Evolutionary conservation across 2,113 vertebrate species (phyloP).

Genomic region (Nibea albiflora): DNA sequence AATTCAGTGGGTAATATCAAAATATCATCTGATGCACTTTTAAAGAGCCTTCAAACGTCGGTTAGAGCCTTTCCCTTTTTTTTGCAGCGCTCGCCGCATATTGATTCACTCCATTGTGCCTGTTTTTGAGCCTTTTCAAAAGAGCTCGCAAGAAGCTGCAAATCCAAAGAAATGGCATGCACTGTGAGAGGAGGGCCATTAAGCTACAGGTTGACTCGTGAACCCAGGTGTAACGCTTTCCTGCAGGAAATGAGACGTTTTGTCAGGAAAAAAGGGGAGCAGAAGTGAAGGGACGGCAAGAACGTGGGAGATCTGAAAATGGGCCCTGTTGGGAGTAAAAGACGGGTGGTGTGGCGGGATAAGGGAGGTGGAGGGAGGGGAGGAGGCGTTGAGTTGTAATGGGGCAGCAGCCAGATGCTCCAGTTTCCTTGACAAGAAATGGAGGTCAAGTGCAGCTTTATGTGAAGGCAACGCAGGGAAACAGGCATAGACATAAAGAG

Average conservation of each 20-base stretch:
- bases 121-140: conserved; percentile 20
- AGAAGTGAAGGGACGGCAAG: conserved; percentile 10
- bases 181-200: conserved; percentile 18
- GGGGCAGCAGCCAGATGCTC: conserved; percentile 82
- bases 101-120: conserved; percentile 16
- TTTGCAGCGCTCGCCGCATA: conserved; percentile 1
- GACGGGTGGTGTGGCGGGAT: conserved; percentile 57
- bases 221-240: conserved; percentile 45
- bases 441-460: conserved; percentile 85
- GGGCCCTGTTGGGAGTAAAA: conserved; percentile 61
- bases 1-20: conserved; percentile 11
- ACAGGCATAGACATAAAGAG: conserved; percentile 59
- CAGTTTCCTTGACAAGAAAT: conserved; percentile 85
- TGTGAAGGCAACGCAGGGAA: conserved; percentile 71
- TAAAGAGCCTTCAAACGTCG: conserved; percentile 25
- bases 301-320: conserved; percentile 50
- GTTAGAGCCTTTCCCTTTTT: conserved; percentile 12
- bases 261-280: conserved; percentile 42
- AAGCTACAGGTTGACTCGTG: conserved; percentile 66
- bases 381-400: conserved; percentile 65
- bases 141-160: conserved; percentile 12
- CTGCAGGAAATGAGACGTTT: conserved; percentile 50
- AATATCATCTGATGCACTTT: conserved; percentile 18
- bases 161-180: conserved; percentile 32
- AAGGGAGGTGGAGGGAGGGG: conserved; percentile 32